Evolutionary conservation across 2,888 invertebrate genomes (phyloP).

Genomic region (Diarsia mendica): DNA sequence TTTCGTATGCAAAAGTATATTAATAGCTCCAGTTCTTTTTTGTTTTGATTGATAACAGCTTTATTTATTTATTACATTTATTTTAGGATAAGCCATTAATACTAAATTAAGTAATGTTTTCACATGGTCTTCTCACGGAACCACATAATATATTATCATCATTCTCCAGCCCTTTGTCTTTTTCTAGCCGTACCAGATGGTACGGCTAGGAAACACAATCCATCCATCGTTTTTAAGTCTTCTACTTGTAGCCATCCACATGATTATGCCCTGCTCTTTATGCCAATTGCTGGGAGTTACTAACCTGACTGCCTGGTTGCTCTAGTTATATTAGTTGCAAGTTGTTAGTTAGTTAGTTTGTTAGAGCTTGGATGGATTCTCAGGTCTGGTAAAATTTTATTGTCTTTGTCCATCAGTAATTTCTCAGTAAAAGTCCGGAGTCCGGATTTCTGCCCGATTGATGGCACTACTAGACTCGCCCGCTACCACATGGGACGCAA

Average conservation of each 20-base stretch:
- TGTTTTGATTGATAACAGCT: conserved; percentile 22
- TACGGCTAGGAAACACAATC: no score
- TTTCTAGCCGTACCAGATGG: no score
- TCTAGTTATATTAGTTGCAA: background rate
- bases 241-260: no score
- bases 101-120: no score
- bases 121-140: no score
- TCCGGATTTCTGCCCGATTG: background rate
- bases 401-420: background rate
- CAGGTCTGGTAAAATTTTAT: background rate
- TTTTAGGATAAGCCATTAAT: no score
- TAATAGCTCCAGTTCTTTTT: conserved; percentile 27
- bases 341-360: no score
- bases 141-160: no score
- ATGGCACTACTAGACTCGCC: background rate
- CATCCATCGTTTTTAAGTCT: no score
- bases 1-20: conserved; percentile 32
- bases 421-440: background rate
- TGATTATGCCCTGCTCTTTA: background rate
- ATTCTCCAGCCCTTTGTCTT: no score
- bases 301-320: background rate
- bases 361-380: background rate
- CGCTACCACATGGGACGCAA: background rate
- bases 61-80: background rate
- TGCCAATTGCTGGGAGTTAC: conserved; percentile 18